Percentiles rank a stretch among this genome's conserved stretches.
phyloP scores from a whole-genome alignment of 2,113 vertebrate species.

The Hemibagrus wyckioides region DNA sequence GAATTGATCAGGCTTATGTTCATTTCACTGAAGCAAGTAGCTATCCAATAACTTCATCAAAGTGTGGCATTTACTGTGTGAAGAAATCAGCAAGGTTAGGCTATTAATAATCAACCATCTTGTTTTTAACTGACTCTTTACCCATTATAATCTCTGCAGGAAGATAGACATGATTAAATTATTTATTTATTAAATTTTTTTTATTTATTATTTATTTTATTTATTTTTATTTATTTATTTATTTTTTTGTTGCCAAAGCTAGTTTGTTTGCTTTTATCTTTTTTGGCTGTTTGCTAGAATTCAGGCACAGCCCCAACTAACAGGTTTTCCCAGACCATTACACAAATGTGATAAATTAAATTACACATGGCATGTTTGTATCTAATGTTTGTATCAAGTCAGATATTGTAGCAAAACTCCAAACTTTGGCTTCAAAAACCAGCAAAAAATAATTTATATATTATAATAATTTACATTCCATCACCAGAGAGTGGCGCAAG shows the following conservation, averaged over 20 bases:
- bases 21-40: neutral
- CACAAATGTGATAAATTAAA: neutral
- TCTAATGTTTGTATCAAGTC: neutral
- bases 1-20: neutral
- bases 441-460: neutral
- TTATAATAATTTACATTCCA: too few species aligned
- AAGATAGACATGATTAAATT: neutral
- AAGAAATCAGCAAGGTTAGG: neutral
- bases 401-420: neutral
- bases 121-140: neutral
- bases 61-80: neutral
- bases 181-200: too few species aligned
- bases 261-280: too few species aligned
- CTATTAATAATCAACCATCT: neutral
- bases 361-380: neutral
- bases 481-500: constrained; percentile 17
- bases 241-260: too few species aligned
- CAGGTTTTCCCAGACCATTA: neutral
- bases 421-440: neutral
- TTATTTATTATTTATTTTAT: too few species aligned
- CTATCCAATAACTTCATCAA: neutral
- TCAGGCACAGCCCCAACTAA: neutral
- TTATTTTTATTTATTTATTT: too few species aligned
- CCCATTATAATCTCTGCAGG: neutral
- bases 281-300: neutral